Conservation (phyloP, 2,113 vertebrate genomes). For the Labrus mixtus region DNA sequence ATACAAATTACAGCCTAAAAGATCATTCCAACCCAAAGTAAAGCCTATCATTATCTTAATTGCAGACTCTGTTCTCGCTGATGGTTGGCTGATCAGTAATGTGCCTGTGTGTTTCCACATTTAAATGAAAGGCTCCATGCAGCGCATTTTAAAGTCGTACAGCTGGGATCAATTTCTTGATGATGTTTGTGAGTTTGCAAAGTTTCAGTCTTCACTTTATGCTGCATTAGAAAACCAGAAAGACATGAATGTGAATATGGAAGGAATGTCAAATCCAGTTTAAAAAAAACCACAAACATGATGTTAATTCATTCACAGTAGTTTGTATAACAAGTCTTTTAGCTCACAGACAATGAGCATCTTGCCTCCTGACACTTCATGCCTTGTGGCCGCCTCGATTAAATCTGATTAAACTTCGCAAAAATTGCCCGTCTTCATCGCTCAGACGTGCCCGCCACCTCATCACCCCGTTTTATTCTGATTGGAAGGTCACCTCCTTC, state of each 20-base stretch:
- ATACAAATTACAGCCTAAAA: background rate
- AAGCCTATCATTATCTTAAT: background rate
- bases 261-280: background rate
- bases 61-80: background rate
- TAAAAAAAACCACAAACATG: background rate
- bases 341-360: background rate
- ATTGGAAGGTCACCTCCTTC: constrained; percentile 63
- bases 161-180: background rate
- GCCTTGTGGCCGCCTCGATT: constrained; percentile 23
- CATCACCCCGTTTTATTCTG: constrained; percentile 39
- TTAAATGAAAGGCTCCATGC: background rate
- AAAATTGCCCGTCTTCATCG: constrained; percentile 5
- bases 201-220: background rate
- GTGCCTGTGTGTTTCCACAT: background rate
- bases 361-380: constrained; percentile 15
- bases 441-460: constrained; percentile 41
- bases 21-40: background rate
- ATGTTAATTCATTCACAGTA: background rate
- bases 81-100: background rate
- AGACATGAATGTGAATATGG: background rate
- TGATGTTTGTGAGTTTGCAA: background rate
- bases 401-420: constrained; percentile 23
- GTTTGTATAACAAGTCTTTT: background rate
- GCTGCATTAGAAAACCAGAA: background rate
- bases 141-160: background rate